Evolutionary conservation across 2,888 invertebrate genomes (phyloP).

Genomic region (Yponomeuta malinellus): DNA sequence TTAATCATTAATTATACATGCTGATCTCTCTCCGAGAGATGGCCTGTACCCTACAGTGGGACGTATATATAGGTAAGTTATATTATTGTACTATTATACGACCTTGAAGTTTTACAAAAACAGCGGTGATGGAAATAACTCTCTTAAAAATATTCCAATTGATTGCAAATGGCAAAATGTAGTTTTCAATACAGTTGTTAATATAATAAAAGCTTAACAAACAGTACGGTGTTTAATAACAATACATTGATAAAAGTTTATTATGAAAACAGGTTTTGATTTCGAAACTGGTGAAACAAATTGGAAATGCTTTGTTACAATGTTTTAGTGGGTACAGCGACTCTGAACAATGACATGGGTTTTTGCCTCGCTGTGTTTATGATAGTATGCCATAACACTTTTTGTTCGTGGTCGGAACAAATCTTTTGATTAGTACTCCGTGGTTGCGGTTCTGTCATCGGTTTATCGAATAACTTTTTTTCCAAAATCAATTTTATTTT

Average conservation of each 20-base stretch:
- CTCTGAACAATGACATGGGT: background rate
- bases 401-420: conserved; percentile 46
- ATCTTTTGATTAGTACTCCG: conserved; percentile 43
- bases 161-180: background rate
- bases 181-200: background rate
- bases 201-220: background rate
- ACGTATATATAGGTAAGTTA: too few relatives aligned
- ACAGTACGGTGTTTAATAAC: background rate
- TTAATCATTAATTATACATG: too few relatives aligned
- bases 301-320: conserved; percentile 41
- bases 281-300: conserved; percentile 21
- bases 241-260: background rate
- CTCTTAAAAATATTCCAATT: background rate
- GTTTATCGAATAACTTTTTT: conserved; percentile 33
- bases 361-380: conserved; percentile 3
- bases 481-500: background rate
- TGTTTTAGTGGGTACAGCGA: conserved; percentile 29
- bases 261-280: background rate
- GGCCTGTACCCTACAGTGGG: too few relatives aligned
- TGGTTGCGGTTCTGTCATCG: conserved; percentile 39
- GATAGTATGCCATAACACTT: background rate
- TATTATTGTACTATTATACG: too few relatives aligned
- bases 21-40: too few relatives aligned
- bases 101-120: too few relatives aligned
- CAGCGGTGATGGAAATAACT: too few relatives aligned